Conservation (phyloP, 1,140 invertebrate genomes). For the Nebria ingens region DNA sequence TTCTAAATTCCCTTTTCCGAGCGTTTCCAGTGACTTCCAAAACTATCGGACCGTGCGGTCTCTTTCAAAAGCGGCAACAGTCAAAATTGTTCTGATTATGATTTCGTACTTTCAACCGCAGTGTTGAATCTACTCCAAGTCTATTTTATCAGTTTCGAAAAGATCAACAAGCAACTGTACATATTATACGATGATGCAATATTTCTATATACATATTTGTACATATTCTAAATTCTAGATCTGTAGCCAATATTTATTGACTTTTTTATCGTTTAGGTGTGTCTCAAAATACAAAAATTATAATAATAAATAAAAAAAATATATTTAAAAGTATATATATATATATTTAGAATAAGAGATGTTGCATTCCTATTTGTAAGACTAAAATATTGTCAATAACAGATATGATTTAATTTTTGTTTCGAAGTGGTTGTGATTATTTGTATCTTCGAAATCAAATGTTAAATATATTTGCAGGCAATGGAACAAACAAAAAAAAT, state of each 20-base stretch:
- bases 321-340: neutral
- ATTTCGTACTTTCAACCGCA: neutral
- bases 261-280: slow-evolving; percentile 10
- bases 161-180: neutral
- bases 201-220: slow-evolving; percentile 13
- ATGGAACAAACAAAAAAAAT: neutral
- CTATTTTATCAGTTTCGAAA: no score
- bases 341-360: no score
- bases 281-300: slow-evolving; percentile 5
- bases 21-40: neutral
- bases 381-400: neutral
- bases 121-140: neutral
- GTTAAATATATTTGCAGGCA: neutral
- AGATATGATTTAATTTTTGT: neutral
- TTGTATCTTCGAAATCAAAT: neutral
- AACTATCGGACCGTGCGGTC: neutral
- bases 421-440: neutral
- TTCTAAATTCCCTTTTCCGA: neutral
- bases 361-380: slow-evolving; percentile 7
- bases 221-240: slow-evolving; percentile 10
- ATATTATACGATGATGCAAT: slow-evolving; percentile 9
- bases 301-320: neutral
- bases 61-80: neutral
- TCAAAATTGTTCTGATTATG: slow-evolving; percentile 1
- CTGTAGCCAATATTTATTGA: slow-evolving; percentile 12